Base-by-base conservation (phyloP, 2,888 invertebrate genomes). In the Leuctra nigra region DNA sequence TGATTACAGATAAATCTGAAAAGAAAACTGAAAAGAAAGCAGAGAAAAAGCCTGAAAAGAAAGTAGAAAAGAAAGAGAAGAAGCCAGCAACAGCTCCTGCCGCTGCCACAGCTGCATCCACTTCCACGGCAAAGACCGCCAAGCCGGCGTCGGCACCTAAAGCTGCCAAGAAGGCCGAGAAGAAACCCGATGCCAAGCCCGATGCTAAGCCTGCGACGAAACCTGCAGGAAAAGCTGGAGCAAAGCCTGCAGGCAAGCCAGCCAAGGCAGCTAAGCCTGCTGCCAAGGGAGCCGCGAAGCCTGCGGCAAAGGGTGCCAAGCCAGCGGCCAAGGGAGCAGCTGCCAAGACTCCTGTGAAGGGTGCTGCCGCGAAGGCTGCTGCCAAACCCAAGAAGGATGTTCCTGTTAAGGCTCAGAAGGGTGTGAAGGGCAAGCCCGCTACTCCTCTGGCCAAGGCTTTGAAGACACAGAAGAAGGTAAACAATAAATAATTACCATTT, bases 381-480 rank as follows among this genome's bases (percentile, higher is more conserved):
- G 76, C 79, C 56, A 76, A 77, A 62, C 74, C 77, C 1, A 80
- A 81, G 65, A 75, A 75, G 59, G 75, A 74, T 71, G 77, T 76
- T 13, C 73, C 76, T 1, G 73, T 75, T 25, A 78, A 78, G 64
- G 70, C 70, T 53, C 75, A 77, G 63, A 81, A 79, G 68, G 78
- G 77, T 52, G 75, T 53, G 39, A 58, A 60, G 48, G 36, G 56
- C 39, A 41, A 73, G 38, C 73, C 79, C 52, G 74, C 78, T 63
- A n/a, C n/a, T n/a, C 73, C 79, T 53, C 79, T 89, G 61, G 77
- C 82, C 53, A 91, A 89, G 69, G 94, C 94, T 57, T 81, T 89
- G 63, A 90, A 87, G 72, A 83, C 87, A 16, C 91, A 90, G 72
- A 87, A 84, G 66, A 92, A 91, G 84, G 91, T 90, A 69, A 71